Evolutionary conservation across 2,797 vertebrate genomes (phyloP).

Genomic region (Varecia variegata): DNA sequence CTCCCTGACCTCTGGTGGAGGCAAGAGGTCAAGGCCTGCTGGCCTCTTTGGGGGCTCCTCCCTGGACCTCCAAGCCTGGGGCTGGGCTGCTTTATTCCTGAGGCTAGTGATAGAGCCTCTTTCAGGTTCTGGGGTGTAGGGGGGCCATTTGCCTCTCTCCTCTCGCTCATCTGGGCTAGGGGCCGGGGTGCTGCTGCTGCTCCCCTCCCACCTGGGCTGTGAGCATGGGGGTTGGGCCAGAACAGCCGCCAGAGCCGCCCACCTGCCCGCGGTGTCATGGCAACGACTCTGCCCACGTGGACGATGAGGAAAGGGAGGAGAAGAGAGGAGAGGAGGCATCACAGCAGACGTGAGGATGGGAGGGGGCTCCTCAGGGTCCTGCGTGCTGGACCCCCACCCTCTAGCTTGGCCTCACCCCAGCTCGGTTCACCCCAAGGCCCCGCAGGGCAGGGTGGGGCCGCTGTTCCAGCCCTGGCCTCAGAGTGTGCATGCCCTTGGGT

Average conservation of each 20-base stretch:
- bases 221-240: constrained; percentile 73
- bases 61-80: neutral
- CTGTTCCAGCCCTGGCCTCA: neutral
- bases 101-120: neutral
- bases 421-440: neutral
- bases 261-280: constrained; percentile 80
- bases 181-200: constrained; percentile 39
- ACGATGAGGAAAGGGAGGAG: constrained; percentile 72
- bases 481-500: constrained; percentile 44
- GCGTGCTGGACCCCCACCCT: neutral
- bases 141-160: neutral
- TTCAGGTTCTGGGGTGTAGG: neutral
- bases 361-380: constrained; percentile 51
- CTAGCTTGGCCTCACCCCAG: neutral
- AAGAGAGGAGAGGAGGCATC: constrained; percentile 59
- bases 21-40: neutral
- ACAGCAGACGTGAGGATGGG: constrained; percentile 2
- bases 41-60: neutral
- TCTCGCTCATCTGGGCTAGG: neutral
- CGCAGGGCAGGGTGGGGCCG: neutral
- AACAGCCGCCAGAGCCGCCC: constrained; percentile 76
- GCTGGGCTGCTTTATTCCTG: neutral
- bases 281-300: constrained; percentile 78
- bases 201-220: constrained; percentile 75
- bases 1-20: neutral